Conservation (phyloP, 2,797 vertebrate genomes). For the Mionectes olivaceus region DNA sequence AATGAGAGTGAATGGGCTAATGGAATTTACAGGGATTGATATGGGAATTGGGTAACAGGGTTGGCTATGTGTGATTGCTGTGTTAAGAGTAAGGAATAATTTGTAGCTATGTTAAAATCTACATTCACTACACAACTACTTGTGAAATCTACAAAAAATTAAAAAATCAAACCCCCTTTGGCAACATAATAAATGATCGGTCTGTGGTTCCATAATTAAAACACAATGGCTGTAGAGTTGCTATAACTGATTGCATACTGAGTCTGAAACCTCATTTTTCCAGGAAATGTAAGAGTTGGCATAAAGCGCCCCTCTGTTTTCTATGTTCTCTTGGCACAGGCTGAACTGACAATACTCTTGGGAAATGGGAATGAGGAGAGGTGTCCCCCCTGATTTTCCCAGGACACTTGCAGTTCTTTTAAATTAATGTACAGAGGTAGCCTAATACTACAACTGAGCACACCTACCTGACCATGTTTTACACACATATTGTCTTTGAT, state of each 20-base stretch:
- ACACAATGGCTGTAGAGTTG: neutral
- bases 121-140: too few species aligned
- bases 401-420: neutral
- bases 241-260: neutral
- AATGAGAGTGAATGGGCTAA: too few species aligned
- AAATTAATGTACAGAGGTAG: neutral
- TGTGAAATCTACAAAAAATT: too few species aligned
- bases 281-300: accelerated
- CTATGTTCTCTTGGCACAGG: neutral
- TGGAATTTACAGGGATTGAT: too few species aligned
- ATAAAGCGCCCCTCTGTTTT: neutral
- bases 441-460: neutral
- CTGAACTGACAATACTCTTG: neutral
- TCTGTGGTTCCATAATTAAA: neutral
- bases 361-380: neutral
- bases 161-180: too few species aligned
- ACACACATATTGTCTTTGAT: neutral
- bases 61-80: too few species aligned
- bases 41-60: too few species aligned
- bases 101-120: too few species aligned
- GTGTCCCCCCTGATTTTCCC: neutral
- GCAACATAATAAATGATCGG: neutral
- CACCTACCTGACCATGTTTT: neutral
- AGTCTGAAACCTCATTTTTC: neutral
- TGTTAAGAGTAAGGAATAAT: too few species aligned